Evolutionary conservation across 2,113 vertebrate genomes (phyloP), one percentile per base, ranked within the genome.

Genomic region (Phocoena sinus): DNA sequence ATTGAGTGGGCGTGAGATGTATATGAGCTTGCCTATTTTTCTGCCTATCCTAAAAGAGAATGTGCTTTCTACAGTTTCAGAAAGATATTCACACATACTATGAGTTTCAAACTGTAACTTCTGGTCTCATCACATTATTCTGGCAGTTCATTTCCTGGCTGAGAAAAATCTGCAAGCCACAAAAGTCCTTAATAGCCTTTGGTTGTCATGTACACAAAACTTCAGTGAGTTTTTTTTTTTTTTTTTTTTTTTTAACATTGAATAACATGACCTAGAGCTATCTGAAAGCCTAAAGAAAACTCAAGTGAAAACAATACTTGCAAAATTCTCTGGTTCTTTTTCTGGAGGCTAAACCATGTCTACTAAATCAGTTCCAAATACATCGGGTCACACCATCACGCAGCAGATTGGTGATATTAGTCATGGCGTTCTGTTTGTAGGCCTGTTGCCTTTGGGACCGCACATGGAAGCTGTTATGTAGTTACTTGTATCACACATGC

Each of bases 101-200:
- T 60, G 89, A 86, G 56, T 79, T 80, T 67, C 62, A 76, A 70
- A 90, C 65, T 80, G 67, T 63, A 83, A 76, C 31, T 80, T 95
- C 44, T 47, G 33, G 7, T 81, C 26, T 96, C 60, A 81, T 93
- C 87, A 77, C 65, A 93, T 53, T 50, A 62, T 80, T 84, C 71
- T 93, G 77, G 36, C 79, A 89, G 86, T 36, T 97, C 92, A 96
- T 96, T 97, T 97, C 68, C 87, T 96, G 77, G 26, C 67, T 96
- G 92, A 97, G 67, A 67, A 96, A 95, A 91, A 94, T 82, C 53
- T 86, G 26, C 25, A 89, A 94, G 83, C 83, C 23, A 87, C 2
- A 65, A 82, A 76, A 53, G 28, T 26, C n/a, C 21, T 92, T 60
- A 83, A 67, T 12, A 73, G 62, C 44, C 47, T 74, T 8, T 67